Evolutionary conservation across 2,113 vertebrate species (phyloP).

Genomic region (Heterotilapia buettikoferi): DNA sequence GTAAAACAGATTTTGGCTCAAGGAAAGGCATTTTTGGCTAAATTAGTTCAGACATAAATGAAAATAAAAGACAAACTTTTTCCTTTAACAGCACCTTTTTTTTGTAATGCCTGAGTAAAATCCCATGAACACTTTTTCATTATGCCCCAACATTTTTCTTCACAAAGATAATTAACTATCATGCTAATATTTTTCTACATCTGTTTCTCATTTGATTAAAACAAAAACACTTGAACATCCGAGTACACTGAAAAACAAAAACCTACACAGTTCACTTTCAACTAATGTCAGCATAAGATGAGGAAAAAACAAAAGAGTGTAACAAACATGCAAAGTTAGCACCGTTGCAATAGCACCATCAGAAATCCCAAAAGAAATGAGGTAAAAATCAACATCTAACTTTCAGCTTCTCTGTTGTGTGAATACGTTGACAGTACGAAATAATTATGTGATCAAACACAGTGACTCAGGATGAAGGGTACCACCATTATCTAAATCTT

Average conservation of each 20-base stretch:
- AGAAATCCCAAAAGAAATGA: background rate
- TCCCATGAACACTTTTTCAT: background rate
- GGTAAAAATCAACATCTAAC: background rate
- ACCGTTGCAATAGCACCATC: conserved; percentile 5
- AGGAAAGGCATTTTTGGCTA: background rate
- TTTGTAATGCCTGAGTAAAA: background rate
- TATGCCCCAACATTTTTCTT: background rate
- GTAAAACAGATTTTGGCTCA: background rate
- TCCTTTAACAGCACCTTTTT: background rate
- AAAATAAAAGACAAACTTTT: background rate
- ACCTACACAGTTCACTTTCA: background rate
- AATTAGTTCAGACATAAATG: background rate
- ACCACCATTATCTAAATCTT: background rate
- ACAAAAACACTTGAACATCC: background rate
- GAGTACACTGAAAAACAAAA: background rate
- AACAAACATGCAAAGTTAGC: conserved; percentile 13
- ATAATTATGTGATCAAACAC: background rate
- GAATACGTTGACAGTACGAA: background rate
- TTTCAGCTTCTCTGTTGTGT: background rate
- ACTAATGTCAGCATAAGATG: background rate
- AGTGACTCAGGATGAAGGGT: background rate
- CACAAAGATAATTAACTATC: background rate
- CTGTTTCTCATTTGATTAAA: background rate
- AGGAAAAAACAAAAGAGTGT: fast-evolving
- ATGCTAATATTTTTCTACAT: background rate